phyloP scores from a whole-genome alignment of 92 coral and sea anemone genomes.

The Umimayanthus kanabou region DNA sequence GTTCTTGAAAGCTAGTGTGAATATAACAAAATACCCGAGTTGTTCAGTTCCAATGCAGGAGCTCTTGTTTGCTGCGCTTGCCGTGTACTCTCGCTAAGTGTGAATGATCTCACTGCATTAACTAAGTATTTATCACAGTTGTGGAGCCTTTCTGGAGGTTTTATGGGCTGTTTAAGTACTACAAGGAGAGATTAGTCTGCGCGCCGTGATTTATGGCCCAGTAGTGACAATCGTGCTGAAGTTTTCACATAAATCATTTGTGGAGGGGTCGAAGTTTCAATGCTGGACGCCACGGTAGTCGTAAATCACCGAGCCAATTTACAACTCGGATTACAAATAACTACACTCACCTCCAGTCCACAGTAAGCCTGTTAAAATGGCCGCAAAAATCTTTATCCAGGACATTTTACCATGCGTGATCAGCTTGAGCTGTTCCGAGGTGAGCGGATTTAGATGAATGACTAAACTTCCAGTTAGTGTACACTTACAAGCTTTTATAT shows the following conservation, averaged over 20 bases:
- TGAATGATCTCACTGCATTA: conserved; percentile 46
- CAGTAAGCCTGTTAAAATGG: conserved; percentile 40
- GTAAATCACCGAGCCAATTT: conserved; percentile 34
- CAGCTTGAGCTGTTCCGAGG: not conserved
- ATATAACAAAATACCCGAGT: not conserved
- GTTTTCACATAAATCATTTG: conserved; percentile 42
- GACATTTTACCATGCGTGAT: conserved; percentile 7
- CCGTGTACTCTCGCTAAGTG: conserved; percentile 25
- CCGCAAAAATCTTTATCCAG: conserved; percentile 40
- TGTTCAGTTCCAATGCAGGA: not conserved
- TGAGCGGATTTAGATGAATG: not conserved
- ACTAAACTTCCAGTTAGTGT: not conserved
- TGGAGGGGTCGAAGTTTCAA: conserved; percentile 15
- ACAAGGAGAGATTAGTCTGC: conserved; percentile 30
- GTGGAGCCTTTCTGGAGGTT: conserved; percentile 18
- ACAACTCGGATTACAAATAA: conserved; percentile 30
- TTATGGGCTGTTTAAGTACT: conserved; percentile 10
- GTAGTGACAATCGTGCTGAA: conserved; percentile 34
- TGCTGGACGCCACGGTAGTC: conserved; percentile 19
- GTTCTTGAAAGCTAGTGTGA: not conserved
- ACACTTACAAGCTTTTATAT: conserved; percentile 27
- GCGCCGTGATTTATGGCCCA: conserved; percentile 43
- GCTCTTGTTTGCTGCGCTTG: not conserved
- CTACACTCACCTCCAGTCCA: conserved; percentile 32
- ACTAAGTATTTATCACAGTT: conserved; percentile 44